These are phyloP conservation scores for Aspidiotus rigidus DNA, from an alignment of 2,888 invertebrate genomes.

Conservation along the genomic window DNA sequence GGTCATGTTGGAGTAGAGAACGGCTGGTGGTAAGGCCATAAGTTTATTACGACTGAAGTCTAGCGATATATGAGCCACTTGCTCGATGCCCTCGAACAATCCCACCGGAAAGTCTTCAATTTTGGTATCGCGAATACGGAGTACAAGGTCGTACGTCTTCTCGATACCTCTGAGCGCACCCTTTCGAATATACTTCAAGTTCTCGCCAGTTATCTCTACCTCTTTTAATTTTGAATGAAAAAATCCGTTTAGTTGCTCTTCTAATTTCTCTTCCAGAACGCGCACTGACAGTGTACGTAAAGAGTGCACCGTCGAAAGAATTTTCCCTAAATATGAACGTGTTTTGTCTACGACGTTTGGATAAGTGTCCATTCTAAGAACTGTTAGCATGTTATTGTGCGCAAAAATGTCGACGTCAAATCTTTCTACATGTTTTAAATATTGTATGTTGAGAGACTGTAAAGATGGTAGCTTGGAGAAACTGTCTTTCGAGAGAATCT, in stretches of 20 bases:
- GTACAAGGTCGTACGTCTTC: conserved; percentile 42
- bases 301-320: conserved; percentile 62
- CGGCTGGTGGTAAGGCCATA: conserved; percentile 67
- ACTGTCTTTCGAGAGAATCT: conserved; percentile 61
- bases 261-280: conserved; percentile 62
- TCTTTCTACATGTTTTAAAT: conserved; percentile 61
- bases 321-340: conserved; percentile 58
- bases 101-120: conserved; percentile 70
- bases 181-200: conserved; percentile 56
- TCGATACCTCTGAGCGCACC: conserved; percentile 50
- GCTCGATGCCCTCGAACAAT: conserved; percentile 63
- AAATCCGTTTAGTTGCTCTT: conserved; percentile 64
- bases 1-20: conserved; percentile 76
- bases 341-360: conserved; percentile 56
- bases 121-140: conserved; percentile 62
- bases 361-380: conserved; percentile 63
- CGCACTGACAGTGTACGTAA: conserved; percentile 66
- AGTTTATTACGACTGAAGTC: conserved; percentile 75
- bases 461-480: conserved; percentile 61
- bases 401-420: conserved; percentile 66
- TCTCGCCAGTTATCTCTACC: conserved; percentile 67
- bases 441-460: conserved; percentile 64
- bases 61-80: conserved; percentile 66
- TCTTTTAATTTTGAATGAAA: conserved; percentile 66
- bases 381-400: conserved; percentile 60